Evolutionary conservation across 2,888 invertebrate species (phyloP), one percentile per base, ranked within the genome.

Genomic region (Drosophila neotestacea): DNA sequence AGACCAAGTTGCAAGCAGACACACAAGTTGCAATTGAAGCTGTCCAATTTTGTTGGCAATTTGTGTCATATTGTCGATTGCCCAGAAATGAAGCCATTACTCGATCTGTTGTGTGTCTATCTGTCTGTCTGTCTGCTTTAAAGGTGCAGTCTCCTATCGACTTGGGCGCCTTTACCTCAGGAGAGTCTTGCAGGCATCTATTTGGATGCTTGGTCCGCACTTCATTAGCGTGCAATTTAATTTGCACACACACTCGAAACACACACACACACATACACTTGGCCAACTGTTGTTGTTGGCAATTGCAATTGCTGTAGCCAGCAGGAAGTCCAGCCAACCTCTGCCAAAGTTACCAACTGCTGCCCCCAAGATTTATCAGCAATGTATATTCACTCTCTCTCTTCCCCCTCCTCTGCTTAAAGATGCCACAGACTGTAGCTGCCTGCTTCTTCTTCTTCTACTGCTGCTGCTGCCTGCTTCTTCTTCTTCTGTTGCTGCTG

Each of bases 161-260:
- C 32, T 46, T 46, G 60, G 44, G 47, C 56, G 54, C 48, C 46
- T 28, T 41, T 46, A 16, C 34, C 42, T 7, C 11, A 38, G 38
- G 51, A 28, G 27, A 3, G n/a, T 60, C 30, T 30, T 54, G 48
- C 34, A 41, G 52, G 50, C 73, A 61, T 64, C 58, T 64, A 28
- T 58, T 51, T 48, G 41, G 62, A 11, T 52, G 56, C 32, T 27
- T 32, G 60, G 42, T 54, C 64, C 70, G 63, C 70, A 85, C 86
- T 85, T 85, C 88, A 85, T 85, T 85, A 85, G 88, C 86, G 86
- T 81, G 81, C 86, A 85, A 85, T 87, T 87, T 82, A 85, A 87
- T 85, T 85, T 88, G 85, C 83, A 79, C 88, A 85, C 76, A 85
- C 77, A 73, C 84, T 75, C 55, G 52, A 69, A 38, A 51, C 63